phyloP scores from a whole-genome alignment of 2,797 vertebrate genomes.

The Dendrocincla tyrannina region DNA sequence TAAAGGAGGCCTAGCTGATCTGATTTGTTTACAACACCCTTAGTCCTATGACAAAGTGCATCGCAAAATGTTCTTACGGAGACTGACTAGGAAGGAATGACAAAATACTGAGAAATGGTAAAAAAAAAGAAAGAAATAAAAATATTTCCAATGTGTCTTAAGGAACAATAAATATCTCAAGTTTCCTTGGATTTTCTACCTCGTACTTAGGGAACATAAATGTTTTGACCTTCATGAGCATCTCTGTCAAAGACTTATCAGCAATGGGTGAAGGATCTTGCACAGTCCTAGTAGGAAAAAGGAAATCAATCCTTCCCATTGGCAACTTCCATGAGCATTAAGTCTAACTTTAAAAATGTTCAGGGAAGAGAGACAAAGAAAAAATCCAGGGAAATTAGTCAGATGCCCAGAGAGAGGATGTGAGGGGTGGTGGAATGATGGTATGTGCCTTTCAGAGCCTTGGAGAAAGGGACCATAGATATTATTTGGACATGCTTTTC shows the following conservation, averaged over 20 bases:
- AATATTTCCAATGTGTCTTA: background rate
- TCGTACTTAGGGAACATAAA: background rate
- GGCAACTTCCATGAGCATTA: background rate
- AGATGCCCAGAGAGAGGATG: background rate
- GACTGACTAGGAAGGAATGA: background rate
- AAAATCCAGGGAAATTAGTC: background rate
- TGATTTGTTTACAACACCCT: background rate
- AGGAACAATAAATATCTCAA: background rate
- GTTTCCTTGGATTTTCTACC: background rate
- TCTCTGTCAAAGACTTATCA: background rate
- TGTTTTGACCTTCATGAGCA: background rate
- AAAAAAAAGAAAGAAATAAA: background rate
- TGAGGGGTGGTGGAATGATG: background rate
- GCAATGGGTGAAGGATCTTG: background rate
- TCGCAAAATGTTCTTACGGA: background rate
- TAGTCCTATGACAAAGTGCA: background rate
- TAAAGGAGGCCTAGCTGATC: background rate
- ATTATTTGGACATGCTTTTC: background rate
- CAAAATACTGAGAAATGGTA: background rate
- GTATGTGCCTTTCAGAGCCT: background rate
- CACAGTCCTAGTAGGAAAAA: background rate
- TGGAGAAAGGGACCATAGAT: background rate
- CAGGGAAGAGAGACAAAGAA: background rate
- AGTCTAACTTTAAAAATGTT: background rate
- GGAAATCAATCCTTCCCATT: background rate